Percentiles rank a stretch among this genome's conserved stretches.
Conservation (phyloP, 2,888 invertebrate species). For the Epirrhoe alternata region DNA sequence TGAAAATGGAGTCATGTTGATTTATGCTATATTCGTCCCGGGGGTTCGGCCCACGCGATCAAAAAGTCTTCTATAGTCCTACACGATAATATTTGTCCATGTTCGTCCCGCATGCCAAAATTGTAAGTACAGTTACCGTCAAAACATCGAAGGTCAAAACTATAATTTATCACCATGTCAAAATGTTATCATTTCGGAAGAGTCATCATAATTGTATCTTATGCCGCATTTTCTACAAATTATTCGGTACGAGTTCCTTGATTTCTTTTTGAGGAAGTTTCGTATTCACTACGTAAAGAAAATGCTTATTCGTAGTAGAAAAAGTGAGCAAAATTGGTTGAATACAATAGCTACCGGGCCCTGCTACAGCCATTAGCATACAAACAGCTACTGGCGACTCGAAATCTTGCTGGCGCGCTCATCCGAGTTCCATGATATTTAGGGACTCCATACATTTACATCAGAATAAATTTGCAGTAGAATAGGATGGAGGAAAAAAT, state of each 20-base stretch:
- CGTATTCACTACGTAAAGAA: constrained; percentile 20
- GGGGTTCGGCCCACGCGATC: too few relatives aligned
- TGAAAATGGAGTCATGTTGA: too few relatives aligned
- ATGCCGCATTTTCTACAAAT: background rate
- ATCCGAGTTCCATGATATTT: constrained; percentile 18
- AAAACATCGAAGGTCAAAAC: too few relatives aligned
- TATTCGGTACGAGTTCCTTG: constrained; percentile 10
- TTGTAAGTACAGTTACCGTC: too few relatives aligned
- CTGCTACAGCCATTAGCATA: constrained; percentile 28
- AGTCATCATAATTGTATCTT: constrained; percentile 3
- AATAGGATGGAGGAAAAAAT: constrained; percentile 27
- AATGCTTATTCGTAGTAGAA: constrained; percentile 21
- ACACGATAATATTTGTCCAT: too few relatives aligned
- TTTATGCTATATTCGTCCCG: too few relatives aligned
- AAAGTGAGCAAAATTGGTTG: constrained; percentile 23
- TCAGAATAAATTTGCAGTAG: constrained; percentile 31
- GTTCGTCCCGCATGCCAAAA: too few relatives aligned
- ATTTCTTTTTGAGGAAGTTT: constrained; percentile 16
- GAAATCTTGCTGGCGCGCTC: constrained; percentile 25
- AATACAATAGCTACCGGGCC: constrained; percentile 16
- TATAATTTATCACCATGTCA: too few relatives aligned
- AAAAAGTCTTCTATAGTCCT: too few relatives aligned
- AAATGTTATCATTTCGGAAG: constrained; percentile 1
- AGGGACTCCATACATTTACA: constrained; percentile 34
- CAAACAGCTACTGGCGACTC: constrained; percentile 30